phyloP scores from a whole-genome alignment of 2,888 invertebrate genomes.

The Notocelia uddmanniana region DNA sequence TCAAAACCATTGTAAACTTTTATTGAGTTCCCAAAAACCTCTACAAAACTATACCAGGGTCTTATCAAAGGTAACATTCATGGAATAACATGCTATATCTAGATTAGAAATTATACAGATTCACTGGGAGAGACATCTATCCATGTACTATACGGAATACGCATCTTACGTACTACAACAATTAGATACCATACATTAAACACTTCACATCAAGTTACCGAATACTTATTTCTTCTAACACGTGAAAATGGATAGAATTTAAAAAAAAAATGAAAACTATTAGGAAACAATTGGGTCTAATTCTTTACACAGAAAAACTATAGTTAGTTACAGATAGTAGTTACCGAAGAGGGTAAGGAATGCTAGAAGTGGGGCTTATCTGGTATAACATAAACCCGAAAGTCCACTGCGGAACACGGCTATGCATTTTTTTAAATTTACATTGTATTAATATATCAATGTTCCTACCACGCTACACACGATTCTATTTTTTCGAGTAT shows the following conservation, averaged over 20 bases:
- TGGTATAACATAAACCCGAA: neutral
- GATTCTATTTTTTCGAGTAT: neutral
- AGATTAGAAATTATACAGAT: constrained; percentile 56
- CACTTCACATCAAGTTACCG: constrained; percentile 46
- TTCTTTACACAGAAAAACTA: constrained; percentile 2
- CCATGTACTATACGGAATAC: constrained; percentile 48
- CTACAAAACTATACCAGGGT: constrained; percentile 84
- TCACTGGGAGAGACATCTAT: constrained; percentile 55
- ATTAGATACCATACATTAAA: constrained; percentile 51
- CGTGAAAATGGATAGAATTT: constrained; percentile 20
- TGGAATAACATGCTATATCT: constrained; percentile 59
- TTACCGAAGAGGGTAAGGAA: constrained; percentile 11
- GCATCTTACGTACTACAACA: constrained; percentile 56
- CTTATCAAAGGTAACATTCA: constrained; percentile 73
- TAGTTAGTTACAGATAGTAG: neutral
- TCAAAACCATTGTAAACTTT: constrained; percentile 63
- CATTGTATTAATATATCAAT: too few relatives aligned
- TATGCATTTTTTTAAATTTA: too few relatives aligned
- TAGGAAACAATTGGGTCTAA: constrained; percentile 16
- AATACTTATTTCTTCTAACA: constrained; percentile 13
- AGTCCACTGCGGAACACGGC: neutral
- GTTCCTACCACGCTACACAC: neutral
- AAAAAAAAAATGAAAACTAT: constrained; percentile 20
- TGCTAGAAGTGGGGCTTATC: constrained; percentile 10
- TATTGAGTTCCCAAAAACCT: constrained; percentile 81